Base-by-base conservation (phyloP, 2,888 invertebrate genomes). In the Masnerella sp. region DNA sequence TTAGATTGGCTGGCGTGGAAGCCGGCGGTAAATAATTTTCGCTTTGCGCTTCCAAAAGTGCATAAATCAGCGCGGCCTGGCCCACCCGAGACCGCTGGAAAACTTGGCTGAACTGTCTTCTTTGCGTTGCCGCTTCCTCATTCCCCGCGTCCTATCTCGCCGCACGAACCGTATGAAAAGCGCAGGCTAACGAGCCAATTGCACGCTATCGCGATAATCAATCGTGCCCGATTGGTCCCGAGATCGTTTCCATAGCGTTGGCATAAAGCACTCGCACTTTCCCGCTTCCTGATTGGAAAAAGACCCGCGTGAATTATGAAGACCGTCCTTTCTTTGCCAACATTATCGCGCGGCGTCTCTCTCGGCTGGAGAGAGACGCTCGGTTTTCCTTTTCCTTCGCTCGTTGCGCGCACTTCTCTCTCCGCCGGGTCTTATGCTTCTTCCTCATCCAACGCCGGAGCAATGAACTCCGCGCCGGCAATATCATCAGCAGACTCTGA, bases 381-480 rank as follows among this genome's bases (percentile, higher is more conserved):
- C n/a, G n/a, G n/a, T n/a, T n/a, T n/a, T n/a, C 72, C 65, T 52
- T 65, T 20, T 69, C 18, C 64, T 54, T 14, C 49, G 28, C 62
- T 30, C 61, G 38, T 47, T 40, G 43, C 30, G 32, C 30, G 22
- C 54, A 30, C 43, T 42, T 47, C 22, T 52, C 40, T 11, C 32
- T 30, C 9, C 30, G 14, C 34, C 58, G 28, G 1, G 28, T n/a
- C n/a, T n/a, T 7, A n/a, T 28, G 49, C 52, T 32, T 75, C 76
- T 75, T 61, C 64, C 70, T 75, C 71, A 40, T 65, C 40, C 69
- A 81, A 81, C 82, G 79, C 74, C 81, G 81, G 85, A 83, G 85
- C 86, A 85, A 85, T 85, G 86, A 86, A 85, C 86, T 85, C 85
- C 77, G 81, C 34, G 82, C 52, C 82, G 80, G 84, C 82, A 84